These are phyloP conservation scores for Pollicipes pollicipes DNA, from an alignment of 1,140 invertebrate species.

Conservation along the genomic window DNA sequence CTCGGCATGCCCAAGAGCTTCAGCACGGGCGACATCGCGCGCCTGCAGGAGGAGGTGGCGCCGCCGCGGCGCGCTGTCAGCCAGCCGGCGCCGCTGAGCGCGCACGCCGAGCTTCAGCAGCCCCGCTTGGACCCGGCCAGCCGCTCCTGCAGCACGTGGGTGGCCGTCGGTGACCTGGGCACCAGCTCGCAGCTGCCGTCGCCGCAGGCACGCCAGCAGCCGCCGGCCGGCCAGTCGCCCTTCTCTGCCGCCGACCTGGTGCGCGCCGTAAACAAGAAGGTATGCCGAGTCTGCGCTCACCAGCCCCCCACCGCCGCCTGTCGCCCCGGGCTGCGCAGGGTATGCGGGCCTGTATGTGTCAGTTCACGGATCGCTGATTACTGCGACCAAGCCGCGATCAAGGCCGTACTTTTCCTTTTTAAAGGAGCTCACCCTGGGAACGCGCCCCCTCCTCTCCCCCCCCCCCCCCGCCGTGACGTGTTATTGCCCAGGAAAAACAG, in stretches of 20 bases:
- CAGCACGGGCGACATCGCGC: constrained; percentile 51
- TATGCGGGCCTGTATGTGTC: too few relatives aligned
- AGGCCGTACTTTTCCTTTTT: too few relatives aligned
- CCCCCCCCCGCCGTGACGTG: too few relatives aligned
- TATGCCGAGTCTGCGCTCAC: constrained; percentile 23
- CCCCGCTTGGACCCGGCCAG: constrained; percentile 44
- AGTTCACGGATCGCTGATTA: too few relatives aligned
- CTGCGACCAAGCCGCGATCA: too few relatives aligned
- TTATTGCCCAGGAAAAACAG: too few relatives aligned
- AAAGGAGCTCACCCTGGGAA: too few relatives aligned
- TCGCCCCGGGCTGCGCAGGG: too few relatives aligned
- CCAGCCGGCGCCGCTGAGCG: constrained; percentile 12
- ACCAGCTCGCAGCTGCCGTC: constrained; percentile 52
- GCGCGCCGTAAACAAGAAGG: constrained; percentile 63
- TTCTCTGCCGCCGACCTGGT: constrained; percentile 54
- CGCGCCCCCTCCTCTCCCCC: too few relatives aligned
- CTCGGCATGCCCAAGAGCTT: constrained; percentile 60
- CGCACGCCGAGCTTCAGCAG: constrained; percentile 14
- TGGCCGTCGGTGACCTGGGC: constrained; percentile 52
- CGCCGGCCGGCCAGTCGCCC: constrained; percentile 16
- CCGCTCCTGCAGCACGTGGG: constrained; percentile 68
- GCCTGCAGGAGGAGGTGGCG: constrained; percentile 7
- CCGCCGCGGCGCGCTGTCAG: constrained; percentile 11
- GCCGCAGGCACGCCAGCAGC: constrained; percentile 34
- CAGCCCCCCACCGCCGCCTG: too few relatives aligned